phyloP scores from a whole-genome alignment of 2,888 invertebrate genomes.

The Vandiemenella viatica region DNA sequence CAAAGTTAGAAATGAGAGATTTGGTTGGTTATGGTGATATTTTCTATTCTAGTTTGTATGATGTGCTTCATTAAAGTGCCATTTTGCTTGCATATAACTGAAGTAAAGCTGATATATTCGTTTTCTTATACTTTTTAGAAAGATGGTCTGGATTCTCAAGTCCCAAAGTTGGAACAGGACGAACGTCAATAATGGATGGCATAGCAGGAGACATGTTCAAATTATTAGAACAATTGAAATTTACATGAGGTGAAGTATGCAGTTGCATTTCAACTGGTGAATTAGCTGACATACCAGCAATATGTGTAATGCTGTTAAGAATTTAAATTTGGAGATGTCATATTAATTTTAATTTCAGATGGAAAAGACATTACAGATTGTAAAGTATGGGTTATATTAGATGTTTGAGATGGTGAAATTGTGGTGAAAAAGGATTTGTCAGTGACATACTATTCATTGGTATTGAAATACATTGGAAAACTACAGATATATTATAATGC shows the following conservation, averaged over 20 bases:
- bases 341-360: constrained; percentile 10
- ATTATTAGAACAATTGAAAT: constrained; percentile 20
- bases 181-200: constrained; percentile 49
- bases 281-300: constrained; percentile 1
- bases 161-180: constrained; percentile 31
- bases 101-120: constrained; percentile 34
- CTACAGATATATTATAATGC: too few relatives aligned
- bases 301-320: constrained; percentile 26
- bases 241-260: background rate
- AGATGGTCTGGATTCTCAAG: constrained; percentile 31
- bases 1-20: constrained; percentile 36
- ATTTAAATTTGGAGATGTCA: constrained; percentile 29
- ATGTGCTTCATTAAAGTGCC: constrained; percentile 27
- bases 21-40: constrained; percentile 30
- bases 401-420: background rate
- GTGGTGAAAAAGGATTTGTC: too few relatives aligned
- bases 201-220: constrained; percentile 37
- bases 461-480: too few relatives aligned
- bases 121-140: constrained; percentile 45
- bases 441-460: too few relatives aligned
- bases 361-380: constrained; percentile 9
- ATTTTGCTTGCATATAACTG: constrained; percentile 24
- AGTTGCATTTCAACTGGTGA: background rate
- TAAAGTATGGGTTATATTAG: background rate
- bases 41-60: constrained; percentile 41